A percentile compares a stretch with the other conserved stretches of the same genome.
Conservation (phyloP, 1,140 invertebrate genomes). For the Bombus waltoni region DNA sequence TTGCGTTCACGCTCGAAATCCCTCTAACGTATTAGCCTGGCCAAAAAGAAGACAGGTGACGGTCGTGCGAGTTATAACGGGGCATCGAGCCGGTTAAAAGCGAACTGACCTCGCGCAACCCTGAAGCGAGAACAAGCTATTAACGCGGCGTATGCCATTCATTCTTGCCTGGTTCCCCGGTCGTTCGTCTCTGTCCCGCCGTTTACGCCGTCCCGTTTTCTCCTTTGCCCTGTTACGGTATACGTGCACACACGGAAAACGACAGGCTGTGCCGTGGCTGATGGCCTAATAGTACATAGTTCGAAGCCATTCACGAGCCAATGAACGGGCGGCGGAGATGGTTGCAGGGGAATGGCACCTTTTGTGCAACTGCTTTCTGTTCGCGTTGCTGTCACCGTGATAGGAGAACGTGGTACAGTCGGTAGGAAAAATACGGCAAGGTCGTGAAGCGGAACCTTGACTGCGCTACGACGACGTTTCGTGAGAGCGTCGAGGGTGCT, state of each 20-base stretch:
- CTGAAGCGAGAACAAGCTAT: constrained; percentile 69
- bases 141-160: constrained; percentile 73
- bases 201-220: constrained; percentile 46
- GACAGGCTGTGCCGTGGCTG: constrained; percentile 55
- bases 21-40: constrained; percentile 28
- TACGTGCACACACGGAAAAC: background rate
- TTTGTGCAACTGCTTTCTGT: constrained; percentile 48
- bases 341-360: background rate
- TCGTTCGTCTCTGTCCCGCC: constrained; percentile 33
- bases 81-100: constrained; percentile 53
- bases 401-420: background rate
- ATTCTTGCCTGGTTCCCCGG: constrained; percentile 60
- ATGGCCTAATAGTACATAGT: constrained; percentile 71
- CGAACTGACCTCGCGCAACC: constrained; percentile 55
- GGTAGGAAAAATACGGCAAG: background rate
- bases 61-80: constrained; percentile 48
- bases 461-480: background rate
- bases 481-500: background rate
- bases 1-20: constrained; percentile 45
- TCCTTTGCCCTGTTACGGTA: constrained; percentile 51
- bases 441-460: background rate
- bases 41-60: constrained; percentile 55
- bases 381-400: background rate
- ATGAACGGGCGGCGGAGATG: constrained; percentile 35
- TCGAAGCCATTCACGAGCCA: constrained; percentile 73